These are phyloP conservation scores for Euborellia annulipes DNA, from an alignment of 1,140 invertebrate species.

Conservation along the genomic window DNA sequence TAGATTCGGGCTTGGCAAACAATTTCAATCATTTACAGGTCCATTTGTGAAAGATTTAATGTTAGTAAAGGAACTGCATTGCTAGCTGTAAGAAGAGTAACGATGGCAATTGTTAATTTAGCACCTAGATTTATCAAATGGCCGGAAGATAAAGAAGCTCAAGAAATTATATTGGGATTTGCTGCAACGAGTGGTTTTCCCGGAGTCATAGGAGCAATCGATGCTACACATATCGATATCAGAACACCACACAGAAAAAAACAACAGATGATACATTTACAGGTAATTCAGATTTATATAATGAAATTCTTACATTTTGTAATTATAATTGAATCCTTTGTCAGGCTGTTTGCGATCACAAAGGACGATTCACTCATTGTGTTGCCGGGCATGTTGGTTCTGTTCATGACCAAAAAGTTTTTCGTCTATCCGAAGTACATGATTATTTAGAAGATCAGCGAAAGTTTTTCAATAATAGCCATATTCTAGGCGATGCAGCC, in stretches of 20 bases:
- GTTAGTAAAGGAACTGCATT: constrained; percentile 12
- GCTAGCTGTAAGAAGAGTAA: constrained; percentile 10
- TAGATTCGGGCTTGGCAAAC: too few relatives aligned
- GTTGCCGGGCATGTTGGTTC: constrained; percentile 12
- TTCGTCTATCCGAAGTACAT: constrained; percentile 9
- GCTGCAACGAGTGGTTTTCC: constrained; percentile 10
- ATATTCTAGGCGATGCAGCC: constrained; percentile 11
- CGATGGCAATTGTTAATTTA: constrained; percentile 7
- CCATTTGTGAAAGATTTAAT: constrained; percentile 15
- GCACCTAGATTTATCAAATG: constrained; percentile 13
- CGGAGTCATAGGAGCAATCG: constrained; percentile 9
- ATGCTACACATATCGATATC: too few relatives aligned
- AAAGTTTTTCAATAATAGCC: constrained; percentile 11
- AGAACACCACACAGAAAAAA: too few relatives aligned
- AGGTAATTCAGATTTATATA: constrained; percentile 7
- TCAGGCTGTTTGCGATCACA: constrained; percentile 12
- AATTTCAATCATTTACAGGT: too few relatives aligned
- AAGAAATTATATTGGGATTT: constrained; percentile 10
- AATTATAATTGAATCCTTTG: constrained; percentile 5
- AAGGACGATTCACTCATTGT: constrained; percentile 8
- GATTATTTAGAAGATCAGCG: constrained; percentile 7
- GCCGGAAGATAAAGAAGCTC: constrained; percentile 10
- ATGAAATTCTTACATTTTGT: constrained; percentile 1
- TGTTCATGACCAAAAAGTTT: constrained; percentile 11
- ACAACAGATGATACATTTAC: constrained; percentile 9